Percentiles rank a stretch among this genome's conserved stretches.
Conservation (phyloP, 2,797 vertebrate genomes). For the Aeoliscus strigatus region DNA sequence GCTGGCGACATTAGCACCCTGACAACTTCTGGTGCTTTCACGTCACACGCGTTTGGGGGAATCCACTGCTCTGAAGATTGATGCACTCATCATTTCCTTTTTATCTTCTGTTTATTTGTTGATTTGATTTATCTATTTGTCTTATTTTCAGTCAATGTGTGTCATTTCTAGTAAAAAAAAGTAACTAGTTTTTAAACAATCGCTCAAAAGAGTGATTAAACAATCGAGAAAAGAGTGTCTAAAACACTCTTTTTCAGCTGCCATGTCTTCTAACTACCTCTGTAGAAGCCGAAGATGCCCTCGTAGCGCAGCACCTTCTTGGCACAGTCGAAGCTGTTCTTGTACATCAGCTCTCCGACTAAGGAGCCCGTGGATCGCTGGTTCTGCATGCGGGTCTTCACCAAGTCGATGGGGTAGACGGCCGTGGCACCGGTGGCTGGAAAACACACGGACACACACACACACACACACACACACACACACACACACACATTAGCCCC, state of each 20-base stretch:
- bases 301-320: constrained; percentile 93
- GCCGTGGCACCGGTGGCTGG: constrained; percentile 91
- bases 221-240: too few relatives aligned
- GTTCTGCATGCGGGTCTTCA: constrained; percentile 98
- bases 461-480: constrained; percentile 22
- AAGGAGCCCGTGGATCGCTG: constrained; percentile 88
- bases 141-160: too few relatives aligned
- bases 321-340: constrained; percentile 96
- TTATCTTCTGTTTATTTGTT: too few relatives aligned
- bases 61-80: too few relatives aligned
- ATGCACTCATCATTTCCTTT: too few relatives aligned
- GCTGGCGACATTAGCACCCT: constrained; percentile 53
- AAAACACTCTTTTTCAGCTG: too few relatives aligned
- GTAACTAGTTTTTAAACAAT: too few relatives aligned
- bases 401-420: constrained; percentile 93
- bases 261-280: constrained; percentile 74
- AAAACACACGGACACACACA: constrained; percentile 29
- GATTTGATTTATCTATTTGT: too few relatives aligned
- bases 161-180: too few relatives aligned
- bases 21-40: constrained; percentile 40
- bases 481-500: not conserved
- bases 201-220: too few relatives aligned
- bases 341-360: constrained; percentile 92
- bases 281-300: constrained; percentile 92
- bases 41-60: too few relatives aligned